A percentile compares a stretch with the other conserved stretches of the same genome.
These are phyloP conservation scores for Mesembrinibis cayennensis DNA, from an alignment of 2,113 vertebrate species.

Conservation along the genomic window DNA sequence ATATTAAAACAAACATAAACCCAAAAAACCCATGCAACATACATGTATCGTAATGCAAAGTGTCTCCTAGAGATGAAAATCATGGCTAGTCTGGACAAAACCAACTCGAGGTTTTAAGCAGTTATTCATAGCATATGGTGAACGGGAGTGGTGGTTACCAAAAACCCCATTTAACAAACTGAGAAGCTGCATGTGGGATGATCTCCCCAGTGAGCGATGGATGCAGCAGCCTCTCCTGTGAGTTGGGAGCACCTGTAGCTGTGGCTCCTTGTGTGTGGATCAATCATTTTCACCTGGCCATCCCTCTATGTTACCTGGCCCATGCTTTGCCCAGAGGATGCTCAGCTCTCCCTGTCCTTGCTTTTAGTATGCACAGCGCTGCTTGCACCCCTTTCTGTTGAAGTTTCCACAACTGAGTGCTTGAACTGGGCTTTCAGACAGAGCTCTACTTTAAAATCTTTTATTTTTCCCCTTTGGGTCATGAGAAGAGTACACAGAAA, in stretches of 20 bases:
- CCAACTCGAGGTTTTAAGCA: neutral
- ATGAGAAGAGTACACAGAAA: neutral
- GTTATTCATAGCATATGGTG: neutral
- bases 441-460: neutral
- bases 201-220: neutral
- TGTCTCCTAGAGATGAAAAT: neutral
- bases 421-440: neutral
- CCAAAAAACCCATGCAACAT: too few relatives aligned
- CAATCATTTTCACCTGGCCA: fast-evolving
- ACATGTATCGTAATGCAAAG: neutral
- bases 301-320: neutral
- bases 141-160: neutral
- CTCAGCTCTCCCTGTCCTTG: neutral
- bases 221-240: neutral
- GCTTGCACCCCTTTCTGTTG: neutral
- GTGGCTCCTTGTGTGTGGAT: neutral
- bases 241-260: neutral
- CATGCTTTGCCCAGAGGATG: neutral
- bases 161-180: neutral
- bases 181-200: neutral
- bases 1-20: neutral
- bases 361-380: neutral
- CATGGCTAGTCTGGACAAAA: neutral
- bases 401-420: neutral
- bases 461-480: neutral